Evolutionary conservation across 1,140 invertebrate genomes (phyloP), one percentile per base, ranked within the genome.

Genomic region (Copidosoma floridanum): DNA sequence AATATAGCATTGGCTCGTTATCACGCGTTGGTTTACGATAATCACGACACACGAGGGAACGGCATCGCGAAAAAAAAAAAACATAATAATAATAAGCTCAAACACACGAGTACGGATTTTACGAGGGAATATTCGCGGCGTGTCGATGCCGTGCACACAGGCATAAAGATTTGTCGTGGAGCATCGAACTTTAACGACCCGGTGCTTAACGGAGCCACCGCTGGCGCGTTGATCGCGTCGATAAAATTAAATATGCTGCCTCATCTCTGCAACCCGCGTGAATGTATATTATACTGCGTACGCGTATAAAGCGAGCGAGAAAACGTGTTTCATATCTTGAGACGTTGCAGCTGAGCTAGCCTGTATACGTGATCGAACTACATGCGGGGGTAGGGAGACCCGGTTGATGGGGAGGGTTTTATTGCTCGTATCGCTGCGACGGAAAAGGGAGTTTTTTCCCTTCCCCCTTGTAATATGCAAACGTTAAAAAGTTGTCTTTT

Each of bases 361-460:
- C n/a, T n/a, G n/a, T n/a, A n/a, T n/a, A n/a, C n/a, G n/a, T n/a
- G n/a, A n/a, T n/a, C n/a, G n/a, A n/a, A n/a, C n/a, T n/a, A n/a
- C n/a, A n/a, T n/a, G n/a, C n/a, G n/a, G n/a, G n/a, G n/a, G n/a
- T n/a, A n/a, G n/a, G n/a, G n/a, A n/a, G n/a, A n/a, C n/a, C n/a
- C 29, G 23, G 32, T 46, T 57, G 40, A 50, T 24, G 24, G 29
- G 14, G 26, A 26, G 38, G 58, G 63, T 44, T 24, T 69, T 68
- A 70, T 66, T 64, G 60, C 52, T 53, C 46, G 64, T 57, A 66
- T 65, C 53, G 58, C 53, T 51, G n/a, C n/a, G n/a, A n/a, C n/a
- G n/a, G n/a, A n/a, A n/a, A n/a, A n/a, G n/a, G n/a, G n/a, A n/a
- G n/a, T n/a, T n/a, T n/a, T n/a, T n/a, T n/a, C n/a, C n/a, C n/a